phyloP scores from a whole-genome alignment of 2,888 invertebrate genomes.

The Dusona sp. region DNA sequence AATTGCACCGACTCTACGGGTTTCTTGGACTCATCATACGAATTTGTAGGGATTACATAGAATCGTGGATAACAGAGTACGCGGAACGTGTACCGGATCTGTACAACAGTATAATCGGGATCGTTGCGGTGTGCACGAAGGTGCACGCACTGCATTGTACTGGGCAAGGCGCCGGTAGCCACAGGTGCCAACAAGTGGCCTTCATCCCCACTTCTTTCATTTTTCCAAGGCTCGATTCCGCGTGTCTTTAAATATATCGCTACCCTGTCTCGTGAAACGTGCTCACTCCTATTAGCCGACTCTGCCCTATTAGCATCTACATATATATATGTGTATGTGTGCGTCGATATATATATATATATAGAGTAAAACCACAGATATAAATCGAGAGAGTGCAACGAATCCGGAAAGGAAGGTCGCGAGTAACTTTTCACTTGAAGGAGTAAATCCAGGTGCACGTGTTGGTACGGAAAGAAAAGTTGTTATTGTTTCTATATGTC shows the following conservation, averaged over 20 bases:
- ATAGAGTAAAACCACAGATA: background rate
- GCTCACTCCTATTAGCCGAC: conserved; percentile 22
- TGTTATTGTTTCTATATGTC: background rate
- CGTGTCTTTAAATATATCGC: conserved; percentile 31
- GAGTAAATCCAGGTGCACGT: conserved; percentile 55
- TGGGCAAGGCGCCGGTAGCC: conserved; percentile 56
- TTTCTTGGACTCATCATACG: background rate
- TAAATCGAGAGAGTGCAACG: conserved; percentile 25
- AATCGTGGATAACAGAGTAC: conserved; percentile 35
- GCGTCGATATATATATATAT: background rate
- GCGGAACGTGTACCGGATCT: conserved; percentile 34
- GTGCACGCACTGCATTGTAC: conserved; percentile 63
- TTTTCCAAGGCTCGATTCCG: conserved; percentile 62
- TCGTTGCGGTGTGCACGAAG: conserved; percentile 45
- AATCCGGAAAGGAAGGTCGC: conserved; percentile 74
- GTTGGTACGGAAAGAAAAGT: conserved; percentile 16
- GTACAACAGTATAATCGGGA: conserved; percentile 42
- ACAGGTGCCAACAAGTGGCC: conserved; percentile 74
- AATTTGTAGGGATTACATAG: background rate
- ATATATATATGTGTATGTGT: background rate
- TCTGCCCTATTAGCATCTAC: background rate
- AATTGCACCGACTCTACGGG: background rate
- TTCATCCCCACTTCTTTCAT: conserved; percentile 77
- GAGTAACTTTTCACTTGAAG: conserved; percentile 63
- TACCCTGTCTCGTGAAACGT: conserved; percentile 27